A percentile compares a stretch with the other conserved stretches of the same genome.
phyloP scores from a whole-genome alignment of 2,888 invertebrate species.

The Strigamia crassipes region DNA sequence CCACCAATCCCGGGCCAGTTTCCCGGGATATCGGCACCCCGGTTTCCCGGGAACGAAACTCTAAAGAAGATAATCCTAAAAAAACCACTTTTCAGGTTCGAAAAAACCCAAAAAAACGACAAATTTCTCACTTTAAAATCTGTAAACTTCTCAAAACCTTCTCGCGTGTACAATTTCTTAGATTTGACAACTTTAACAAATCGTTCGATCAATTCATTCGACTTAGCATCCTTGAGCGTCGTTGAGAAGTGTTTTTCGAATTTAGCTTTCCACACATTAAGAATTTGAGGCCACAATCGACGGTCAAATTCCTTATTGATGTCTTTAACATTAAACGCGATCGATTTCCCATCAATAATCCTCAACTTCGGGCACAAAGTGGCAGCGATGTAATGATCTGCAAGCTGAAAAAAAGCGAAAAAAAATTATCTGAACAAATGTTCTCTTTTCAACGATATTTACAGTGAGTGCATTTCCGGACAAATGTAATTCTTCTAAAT shows the following conservation, averaged over 20 bases:
- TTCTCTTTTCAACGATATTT: background rate
- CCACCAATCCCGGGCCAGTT: too few species aligned
- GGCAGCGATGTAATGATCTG: slow-evolving; percentile 21
- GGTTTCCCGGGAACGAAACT: too few species aligned
- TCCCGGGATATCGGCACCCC: too few species aligned
- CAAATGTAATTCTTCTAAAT: background rate
- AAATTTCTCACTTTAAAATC: background rate
- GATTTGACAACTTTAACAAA: background rate
- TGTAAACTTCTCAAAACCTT: background rate
- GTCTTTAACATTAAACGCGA: background rate
- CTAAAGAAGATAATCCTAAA: too few species aligned
- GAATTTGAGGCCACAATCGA: background rate
- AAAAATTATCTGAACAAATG: too few species aligned
- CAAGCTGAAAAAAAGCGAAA: background rate
- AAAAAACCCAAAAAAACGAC: too few species aligned
- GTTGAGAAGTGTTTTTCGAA: background rate
- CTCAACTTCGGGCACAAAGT: slow-evolving; percentile 14
- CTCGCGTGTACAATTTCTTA: background rate
- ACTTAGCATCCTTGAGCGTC: background rate
- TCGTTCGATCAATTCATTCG: background rate
- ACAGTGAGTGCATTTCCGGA: background rate
- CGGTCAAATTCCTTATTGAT: background rate
- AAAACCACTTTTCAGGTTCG: too few species aligned
- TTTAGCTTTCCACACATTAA: background rate
- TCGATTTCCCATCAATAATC: background rate